These are phyloP conservation scores for Leptothorax acervorum DNA, from an alignment of 2,888 invertebrate genomes.

Conservation along the genomic window DNA sequence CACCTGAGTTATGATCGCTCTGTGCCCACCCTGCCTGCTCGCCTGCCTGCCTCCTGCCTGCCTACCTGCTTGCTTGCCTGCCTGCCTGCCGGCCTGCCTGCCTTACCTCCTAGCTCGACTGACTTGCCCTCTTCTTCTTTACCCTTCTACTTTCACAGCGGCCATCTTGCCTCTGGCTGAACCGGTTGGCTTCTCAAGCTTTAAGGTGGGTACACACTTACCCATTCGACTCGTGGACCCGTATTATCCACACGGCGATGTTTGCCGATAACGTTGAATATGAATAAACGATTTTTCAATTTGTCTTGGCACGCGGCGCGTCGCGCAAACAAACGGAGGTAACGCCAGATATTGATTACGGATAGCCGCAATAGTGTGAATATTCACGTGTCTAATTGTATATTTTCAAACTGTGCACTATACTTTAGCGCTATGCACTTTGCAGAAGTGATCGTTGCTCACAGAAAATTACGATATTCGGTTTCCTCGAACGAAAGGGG, in stretches of 20 bases:
- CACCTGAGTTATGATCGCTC: slow-evolving; percentile 83
- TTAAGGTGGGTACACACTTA: slow-evolving; percentile 58
- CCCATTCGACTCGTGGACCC: not conserved
- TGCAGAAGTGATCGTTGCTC: not conserved
- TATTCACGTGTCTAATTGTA: slow-evolving; percentile 11
- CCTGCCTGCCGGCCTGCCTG: slow-evolving; percentile 56
- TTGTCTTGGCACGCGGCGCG: not conserved
- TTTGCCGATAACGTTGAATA: slow-evolving; percentile 61
- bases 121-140: slow-evolving; percentile 61
- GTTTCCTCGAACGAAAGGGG: not conserved
- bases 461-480: not conserved
- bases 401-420: too few relatives aligned
- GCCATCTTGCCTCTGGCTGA: slow-evolving; percentile 78
- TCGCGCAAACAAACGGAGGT: slow-evolving; percentile 19
- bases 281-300: slow-evolving; percentile 17
- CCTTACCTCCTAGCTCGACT: slow-evolving; percentile 64
- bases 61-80: slow-evolving; percentile 73
- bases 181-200: slow-evolving; percentile 74
- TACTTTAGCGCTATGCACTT: not conserved
- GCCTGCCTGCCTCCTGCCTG: slow-evolving; percentile 71
- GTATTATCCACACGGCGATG: slow-evolving; percentile 36
- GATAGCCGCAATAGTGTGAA: not conserved
- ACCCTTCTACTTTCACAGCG: slow-evolving; percentile 73
- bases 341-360: not conserved
- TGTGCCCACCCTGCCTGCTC: slow-evolving; percentile 80